Conservation (phyloP, 1,140 invertebrate genomes). For the Physella acuta region DNA sequence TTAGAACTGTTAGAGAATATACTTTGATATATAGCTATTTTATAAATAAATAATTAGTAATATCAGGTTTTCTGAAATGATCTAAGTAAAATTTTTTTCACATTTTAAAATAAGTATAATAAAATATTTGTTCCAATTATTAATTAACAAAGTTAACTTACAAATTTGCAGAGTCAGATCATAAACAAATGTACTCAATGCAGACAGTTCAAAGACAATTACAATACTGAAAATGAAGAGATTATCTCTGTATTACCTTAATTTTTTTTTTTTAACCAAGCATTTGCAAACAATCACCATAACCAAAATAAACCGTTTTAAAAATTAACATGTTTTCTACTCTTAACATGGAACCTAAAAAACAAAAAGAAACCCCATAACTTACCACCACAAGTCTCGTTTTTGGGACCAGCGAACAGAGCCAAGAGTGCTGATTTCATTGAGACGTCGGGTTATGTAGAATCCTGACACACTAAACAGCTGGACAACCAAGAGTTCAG, state of each 20-base stretch:
- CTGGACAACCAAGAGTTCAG: constrained; percentile 64
- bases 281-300: background rate
- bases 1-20: no score
- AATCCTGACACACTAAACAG: constrained; percentile 63
- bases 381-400: constrained; percentile 63
- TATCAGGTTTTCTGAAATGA: no score
- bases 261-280: no score
- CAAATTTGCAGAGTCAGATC: constrained; percentile 62
- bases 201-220: constrained; percentile 63
- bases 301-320: background rate
- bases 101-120: no score
- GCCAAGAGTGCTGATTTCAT: constrained; percentile 60
- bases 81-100: no score
- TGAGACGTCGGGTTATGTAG: constrained; percentile 62
- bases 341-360: background rate
- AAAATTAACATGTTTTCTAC: background rate
- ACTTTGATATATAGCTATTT: no score
- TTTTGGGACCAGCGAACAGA: constrained; percentile 62
- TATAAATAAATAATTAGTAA: no score
- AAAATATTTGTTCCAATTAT: no score
- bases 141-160: constrained; percentile 48
- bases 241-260: no score
- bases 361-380: constrained; percentile 4
- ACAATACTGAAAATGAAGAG: constrained; percentile 63
- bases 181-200: constrained; percentile 61